These are phyloP conservation scores for Nerophis lumbriciformis DNA, from an alignment of 2,113 vertebrate genomes.

Conservation along the genomic window DNA sequence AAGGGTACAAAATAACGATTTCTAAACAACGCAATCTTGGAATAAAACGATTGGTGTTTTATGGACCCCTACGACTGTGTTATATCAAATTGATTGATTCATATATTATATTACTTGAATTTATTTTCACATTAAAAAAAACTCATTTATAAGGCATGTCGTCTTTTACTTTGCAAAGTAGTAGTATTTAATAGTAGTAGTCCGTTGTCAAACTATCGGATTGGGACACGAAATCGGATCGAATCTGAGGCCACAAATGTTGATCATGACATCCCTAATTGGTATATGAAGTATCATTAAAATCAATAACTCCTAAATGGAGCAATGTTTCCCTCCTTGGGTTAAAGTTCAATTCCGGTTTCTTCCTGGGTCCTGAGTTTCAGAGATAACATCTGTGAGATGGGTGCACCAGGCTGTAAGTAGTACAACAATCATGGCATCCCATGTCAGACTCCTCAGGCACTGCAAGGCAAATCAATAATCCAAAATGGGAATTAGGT, in stretches of 20 bases:
- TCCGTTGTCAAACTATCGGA: no score
- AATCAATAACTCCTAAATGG: slow-evolving; percentile 28
- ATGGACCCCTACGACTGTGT: no score
- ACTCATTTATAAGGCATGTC: no score
- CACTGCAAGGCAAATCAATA: slow-evolving; percentile 12
- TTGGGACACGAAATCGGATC: no score
- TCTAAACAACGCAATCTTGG: no score
- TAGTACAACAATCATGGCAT: slow-evolving; percentile 9
- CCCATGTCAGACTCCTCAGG: slow-evolving; percentile 4
- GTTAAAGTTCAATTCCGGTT: slow-evolving; percentile 31
- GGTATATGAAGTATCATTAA: slow-evolving; percentile 34
- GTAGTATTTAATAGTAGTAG: slow-evolving; percentile 6
- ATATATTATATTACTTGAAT: no score
- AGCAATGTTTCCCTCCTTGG: slow-evolving; percentile 23
- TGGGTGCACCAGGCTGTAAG: slow-evolving; percentile 1
- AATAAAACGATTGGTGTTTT: no score
- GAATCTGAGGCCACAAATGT: slow-evolving; percentile 11
- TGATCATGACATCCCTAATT: slow-evolving; percentile 1
- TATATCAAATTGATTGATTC: no score
- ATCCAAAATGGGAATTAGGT: slow-evolving; percentile 14
- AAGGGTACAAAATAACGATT: no score
- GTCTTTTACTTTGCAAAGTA: no score
- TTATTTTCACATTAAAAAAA: no score
- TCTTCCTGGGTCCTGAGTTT: slow-evolving; percentile 25
- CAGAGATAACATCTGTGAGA: slow-evolving; percentile 26